phyloP scores from a whole-genome alignment of 2,113 vertebrate genomes.

The Lethenteron reissneri region DNA sequence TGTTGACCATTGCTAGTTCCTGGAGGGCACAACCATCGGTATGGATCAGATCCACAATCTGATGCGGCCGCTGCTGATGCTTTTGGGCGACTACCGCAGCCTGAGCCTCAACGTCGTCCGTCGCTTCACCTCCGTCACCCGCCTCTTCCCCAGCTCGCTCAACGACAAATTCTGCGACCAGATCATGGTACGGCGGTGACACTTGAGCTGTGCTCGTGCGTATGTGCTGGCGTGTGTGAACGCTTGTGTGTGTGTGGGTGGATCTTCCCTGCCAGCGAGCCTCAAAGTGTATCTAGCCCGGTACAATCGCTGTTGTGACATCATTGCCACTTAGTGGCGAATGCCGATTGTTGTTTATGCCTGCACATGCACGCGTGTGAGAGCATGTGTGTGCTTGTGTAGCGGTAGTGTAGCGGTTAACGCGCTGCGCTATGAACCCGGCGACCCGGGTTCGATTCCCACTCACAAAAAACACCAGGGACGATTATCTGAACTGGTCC shows the following conservation, averaged over 20 bases:
- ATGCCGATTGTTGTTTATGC: too few relatives aligned
- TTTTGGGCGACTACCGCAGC: slow-evolving; percentile 90
- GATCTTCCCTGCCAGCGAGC: not conserved
- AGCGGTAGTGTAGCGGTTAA: too few relatives aligned
- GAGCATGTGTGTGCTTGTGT: too few relatives aligned
- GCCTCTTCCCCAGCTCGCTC: slow-evolving; percentile 93
- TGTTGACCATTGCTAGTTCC: slow-evolving; percentile 30
- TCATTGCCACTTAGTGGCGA: too few relatives aligned
- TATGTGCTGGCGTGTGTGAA: not conserved
- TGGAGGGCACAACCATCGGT: slow-evolving; percentile 92
- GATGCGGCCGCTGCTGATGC: slow-evolving; percentile 89
- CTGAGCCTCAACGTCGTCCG: slow-evolving; percentile 87
- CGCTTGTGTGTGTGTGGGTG: not conserved
- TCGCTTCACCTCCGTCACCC: slow-evolving; percentile 72
- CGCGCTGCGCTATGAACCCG: too few relatives aligned
- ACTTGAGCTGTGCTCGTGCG: too few relatives aligned
- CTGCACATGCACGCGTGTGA: too few relatives aligned
- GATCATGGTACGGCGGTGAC: slow-evolving; percentile 65
- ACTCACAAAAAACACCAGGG: too few relatives aligned
- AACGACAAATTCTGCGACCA: slow-evolving; percentile 99
- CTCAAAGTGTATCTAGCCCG: not conserved
- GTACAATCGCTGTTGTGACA: too few relatives aligned
- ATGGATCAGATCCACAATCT: slow-evolving; percentile 97
- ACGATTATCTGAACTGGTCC: too few relatives aligned
- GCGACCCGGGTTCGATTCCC: too few relatives aligned